A percentile compares a stretch with the other conserved stretches of the same genome.
Conservation (phyloP, 1,140 invertebrate genomes). For the Aphelenchoides fujianensis region DNA sequence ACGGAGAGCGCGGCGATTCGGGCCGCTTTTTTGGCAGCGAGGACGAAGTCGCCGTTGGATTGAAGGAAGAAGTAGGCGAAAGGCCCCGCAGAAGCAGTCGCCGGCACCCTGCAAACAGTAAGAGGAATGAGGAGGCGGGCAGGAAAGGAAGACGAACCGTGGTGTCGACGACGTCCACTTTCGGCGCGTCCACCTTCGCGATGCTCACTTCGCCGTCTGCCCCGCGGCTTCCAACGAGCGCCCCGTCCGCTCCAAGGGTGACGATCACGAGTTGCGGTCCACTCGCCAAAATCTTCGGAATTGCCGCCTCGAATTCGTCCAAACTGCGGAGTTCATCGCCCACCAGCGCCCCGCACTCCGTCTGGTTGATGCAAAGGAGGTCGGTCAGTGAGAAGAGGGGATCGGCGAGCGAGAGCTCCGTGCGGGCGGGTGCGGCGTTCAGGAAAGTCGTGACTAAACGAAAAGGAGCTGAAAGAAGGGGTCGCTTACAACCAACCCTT, state of each 20-base stretch:
- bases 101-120: constrained; percentile 1
- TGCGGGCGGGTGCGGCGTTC: not conserved
- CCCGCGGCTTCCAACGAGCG: not conserved
- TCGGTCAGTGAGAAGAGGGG: not conserved
- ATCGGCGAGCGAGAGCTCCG: not conserved
- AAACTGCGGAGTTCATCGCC: not conserved
- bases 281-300: not conserved
- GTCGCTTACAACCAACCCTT: constrained; percentile 14
- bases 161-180: constrained; percentile 8
- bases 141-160: not conserved
- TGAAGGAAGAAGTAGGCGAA: constrained; percentile 6
- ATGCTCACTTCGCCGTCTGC: not conserved
- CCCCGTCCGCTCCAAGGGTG: not conserved
- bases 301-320: not conserved
- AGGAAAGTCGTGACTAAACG: constrained; percentile 12
- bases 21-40: not conserved
- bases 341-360: not conserved
- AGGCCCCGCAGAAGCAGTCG: constrained; percentile 10
- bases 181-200: not conserved
- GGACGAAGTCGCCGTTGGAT: not conserved
- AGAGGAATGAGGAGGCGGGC: no score
- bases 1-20: constrained; percentile 4
- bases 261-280: not conserved
- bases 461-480: not conserved
- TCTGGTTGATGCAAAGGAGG: not conserved